phyloP scores from a whole-genome alignment of 2,113 vertebrate genomes.

The Sebastes fasciatus region DNA sequence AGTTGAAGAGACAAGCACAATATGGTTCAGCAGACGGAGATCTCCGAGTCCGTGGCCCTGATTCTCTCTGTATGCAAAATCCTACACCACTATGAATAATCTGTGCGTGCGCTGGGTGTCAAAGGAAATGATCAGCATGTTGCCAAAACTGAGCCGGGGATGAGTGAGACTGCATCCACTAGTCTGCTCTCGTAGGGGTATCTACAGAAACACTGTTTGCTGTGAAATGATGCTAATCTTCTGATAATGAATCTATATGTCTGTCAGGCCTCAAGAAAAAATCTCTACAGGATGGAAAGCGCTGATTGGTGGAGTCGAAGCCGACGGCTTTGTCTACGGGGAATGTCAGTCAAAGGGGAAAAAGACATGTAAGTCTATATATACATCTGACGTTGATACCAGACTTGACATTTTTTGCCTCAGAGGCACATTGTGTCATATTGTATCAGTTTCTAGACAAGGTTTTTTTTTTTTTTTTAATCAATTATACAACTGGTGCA shows the following conservation, averaged over 20 bases:
- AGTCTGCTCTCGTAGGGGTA: neutral
- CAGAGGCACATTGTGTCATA: conserved; percentile 38
- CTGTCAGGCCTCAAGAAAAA: conserved; percentile 14
- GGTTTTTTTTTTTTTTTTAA: conserved; percentile 3
- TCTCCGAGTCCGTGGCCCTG: neutral
- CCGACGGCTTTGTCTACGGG: conserved; percentile 31
- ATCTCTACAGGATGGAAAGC: conserved; percentile 4
- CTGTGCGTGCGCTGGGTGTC: conserved; percentile 8
- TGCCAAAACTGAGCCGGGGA: conserved; percentile 2
- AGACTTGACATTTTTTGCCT: conserved; percentile 42
- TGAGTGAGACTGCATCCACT: neutral
- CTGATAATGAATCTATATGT: conserved; percentile 41
- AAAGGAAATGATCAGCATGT: conserved; percentile 32
- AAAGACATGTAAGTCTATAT: conserved; percentile 37
- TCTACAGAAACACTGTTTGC: conserved; percentile 2
- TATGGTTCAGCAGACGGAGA: conserved; percentile 54
- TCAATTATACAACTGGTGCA: conserved; percentile 21
- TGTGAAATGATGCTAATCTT: conserved; percentile 37
- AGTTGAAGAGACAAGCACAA: conserved; percentile 54
- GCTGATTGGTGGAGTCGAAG: conserved; percentile 26
- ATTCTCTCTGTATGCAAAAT: conserved; percentile 23
- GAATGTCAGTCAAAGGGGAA: conserved; percentile 53
- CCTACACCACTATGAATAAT: neutral
- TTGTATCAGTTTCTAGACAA: conserved; percentile 24
- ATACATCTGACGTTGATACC: conserved; percentile 31